Percentiles rank a stretch among this genome's conserved stretches.
Evolutionary conservation across 2,888 invertebrate species (phyloP).

Genomic region (Drosophila nr. medialis): DNA sequence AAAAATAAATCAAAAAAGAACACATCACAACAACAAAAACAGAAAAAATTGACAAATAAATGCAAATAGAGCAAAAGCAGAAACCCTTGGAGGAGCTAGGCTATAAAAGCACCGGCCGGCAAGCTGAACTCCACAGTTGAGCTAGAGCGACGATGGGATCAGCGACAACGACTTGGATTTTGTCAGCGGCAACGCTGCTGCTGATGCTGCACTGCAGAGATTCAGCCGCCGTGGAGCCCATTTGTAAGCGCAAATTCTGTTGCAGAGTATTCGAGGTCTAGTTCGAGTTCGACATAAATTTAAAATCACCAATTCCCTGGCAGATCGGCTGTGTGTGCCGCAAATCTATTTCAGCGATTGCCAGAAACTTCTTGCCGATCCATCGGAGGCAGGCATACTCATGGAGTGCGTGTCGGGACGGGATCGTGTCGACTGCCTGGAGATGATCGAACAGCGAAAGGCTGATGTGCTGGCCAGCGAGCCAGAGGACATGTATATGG

Average conservation of each 20-base stretch:
- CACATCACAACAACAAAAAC: constrained; percentile 23
- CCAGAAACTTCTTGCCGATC: constrained; percentile 85
- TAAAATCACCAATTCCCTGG: neutral
- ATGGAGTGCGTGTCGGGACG: constrained; percentile 91
- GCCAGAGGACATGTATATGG: constrained; percentile 95
- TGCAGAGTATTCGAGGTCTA: neutral
- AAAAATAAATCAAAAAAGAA: constrained; percentile 10
- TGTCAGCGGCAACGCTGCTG: constrained; percentile 38
- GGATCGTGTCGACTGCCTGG: constrained; percentile 89
- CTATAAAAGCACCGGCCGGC: constrained; percentile 70
- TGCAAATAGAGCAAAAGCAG: constrained; percentile 39
- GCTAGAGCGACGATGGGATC: constrained; percentile 43
- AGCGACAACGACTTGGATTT: constrained; percentile 33
- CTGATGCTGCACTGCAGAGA: constrained; percentile 28
- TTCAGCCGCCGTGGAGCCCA: constrained; percentile 66
- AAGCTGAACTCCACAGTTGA: constrained; percentile 63
- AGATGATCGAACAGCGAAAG: constrained; percentile 89
- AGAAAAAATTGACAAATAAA: constrained; percentile 21
- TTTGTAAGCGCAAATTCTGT: constrained; percentile 48
- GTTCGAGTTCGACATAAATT: neutral
- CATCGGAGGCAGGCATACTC: constrained; percentile 84
- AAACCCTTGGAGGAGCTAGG: constrained; percentile 20
- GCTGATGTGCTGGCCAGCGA: constrained; percentile 94
- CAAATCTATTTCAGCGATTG: constrained; percentile 88
- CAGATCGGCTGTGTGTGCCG: constrained; percentile 92